A percentile compares a stretch with the other conserved stretches of the same genome.
These are phyloP conservation scores for Paraescarpia echinospica DNA, from an alignment of 1,140 invertebrate species.

Conservation along the genomic window DNA sequence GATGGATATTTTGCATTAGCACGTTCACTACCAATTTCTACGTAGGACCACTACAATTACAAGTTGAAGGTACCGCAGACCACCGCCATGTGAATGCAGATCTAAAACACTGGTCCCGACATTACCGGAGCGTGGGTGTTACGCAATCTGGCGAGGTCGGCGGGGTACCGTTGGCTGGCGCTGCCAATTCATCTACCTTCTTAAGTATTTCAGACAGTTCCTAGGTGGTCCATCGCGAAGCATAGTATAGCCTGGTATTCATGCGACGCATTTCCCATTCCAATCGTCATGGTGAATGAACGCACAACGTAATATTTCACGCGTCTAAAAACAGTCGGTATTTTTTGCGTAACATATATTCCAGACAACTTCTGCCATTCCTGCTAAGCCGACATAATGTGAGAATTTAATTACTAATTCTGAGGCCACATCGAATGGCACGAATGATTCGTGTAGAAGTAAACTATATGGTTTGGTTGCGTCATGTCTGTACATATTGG, in stretches of 20 bases:
- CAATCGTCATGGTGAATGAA: conserved; percentile 1
- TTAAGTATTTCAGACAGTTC: not conserved
- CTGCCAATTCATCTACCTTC: not conserved
- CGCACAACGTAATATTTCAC: not conserved
- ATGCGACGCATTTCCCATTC: not conserved
- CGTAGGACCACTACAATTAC: no score
- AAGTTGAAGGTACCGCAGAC: no score
- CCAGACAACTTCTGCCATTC: not conserved
- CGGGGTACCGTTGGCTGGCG: not conserved
- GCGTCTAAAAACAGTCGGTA: not conserved
- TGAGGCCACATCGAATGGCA: not conserved
- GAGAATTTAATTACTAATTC: not conserved
- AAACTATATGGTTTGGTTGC: no score
- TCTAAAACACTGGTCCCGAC: no score
- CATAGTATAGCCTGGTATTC: not conserved
- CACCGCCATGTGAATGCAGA: no score
- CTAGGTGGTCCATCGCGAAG: not conserved
- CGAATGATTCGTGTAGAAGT: no score
- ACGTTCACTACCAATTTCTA: no score
- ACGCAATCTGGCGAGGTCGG: not conserved
- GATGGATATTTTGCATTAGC: no score
- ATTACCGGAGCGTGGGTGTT: not conserved
- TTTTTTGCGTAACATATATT: not conserved
- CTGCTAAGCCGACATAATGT: not conserved
- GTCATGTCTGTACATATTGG: no score